Evolutionary conservation across 2,797 vertebrate genomes (phyloP), one percentile per base, ranked within the genome.

Genomic region (Sebastes cheni): DNA sequence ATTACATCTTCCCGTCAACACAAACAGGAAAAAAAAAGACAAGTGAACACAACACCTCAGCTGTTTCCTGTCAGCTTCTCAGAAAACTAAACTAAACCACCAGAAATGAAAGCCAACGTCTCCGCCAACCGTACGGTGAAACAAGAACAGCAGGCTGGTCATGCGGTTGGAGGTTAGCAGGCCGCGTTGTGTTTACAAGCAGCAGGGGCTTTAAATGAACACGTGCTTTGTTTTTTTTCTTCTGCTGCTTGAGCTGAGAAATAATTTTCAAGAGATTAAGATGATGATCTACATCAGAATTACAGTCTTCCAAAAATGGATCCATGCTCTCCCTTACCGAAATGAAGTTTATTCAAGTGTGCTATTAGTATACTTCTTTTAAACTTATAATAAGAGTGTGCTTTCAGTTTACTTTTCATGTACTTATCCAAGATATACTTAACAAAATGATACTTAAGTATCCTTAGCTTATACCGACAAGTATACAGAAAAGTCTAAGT

Each of bases 191-290:
- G 92, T 93, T 93, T 86, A 87, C 90, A 89, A 80, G 86, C 88
- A 75, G 42, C 6, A 0, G 60, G 80, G 66, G 42, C 79, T 94
- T 94, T 92, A 94, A 93, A 93, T 60, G 50, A 86, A 82, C 91
- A 91, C 70, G 82, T 91, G 90, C 50, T 74, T 72, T n/a, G 18
- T 54, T 29, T 73, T 12, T 13, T 32, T 36, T 73, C 20, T 27
- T 5, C 6, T 8, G 36, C 22, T 66, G 42, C 23, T n/a, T 52
- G 50, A 76, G 52, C 30, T 25, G 54, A 5, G 13, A 79, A 36
- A 67, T 42, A 0, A 62, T 12, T 73, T 77, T 66, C 14, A 12
- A 46, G 23, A 5, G 4, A 46, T 76, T 60, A 18, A 10, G 23
- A 3, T 32, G 11, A 67, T 65, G 22, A 27, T 52, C 1, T 2